Base-by-base conservation (phyloP, 2,113 vertebrate genomes). In the Sceloporus undulatus region DNA sequence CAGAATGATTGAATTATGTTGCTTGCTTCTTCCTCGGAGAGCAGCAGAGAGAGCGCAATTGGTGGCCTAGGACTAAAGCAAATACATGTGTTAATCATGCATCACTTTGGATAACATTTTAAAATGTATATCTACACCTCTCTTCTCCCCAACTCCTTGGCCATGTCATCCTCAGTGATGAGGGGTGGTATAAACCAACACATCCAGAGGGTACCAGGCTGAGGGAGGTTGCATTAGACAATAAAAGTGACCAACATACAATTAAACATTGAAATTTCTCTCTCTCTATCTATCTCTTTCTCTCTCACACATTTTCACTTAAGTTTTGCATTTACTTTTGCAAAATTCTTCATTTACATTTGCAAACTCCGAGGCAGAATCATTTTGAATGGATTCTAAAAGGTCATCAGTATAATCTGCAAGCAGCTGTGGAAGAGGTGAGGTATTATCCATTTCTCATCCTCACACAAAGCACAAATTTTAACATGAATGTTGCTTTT, bases 1-100 rank as follows among this genome's bases (percentile, higher is more conserved):
- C 98, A 99, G 95, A 98, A 98, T 62, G 98, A 95, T 94, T 99
- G 98, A 87, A 99, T 98, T 81, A 96, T 74, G 59, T 96, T 68
- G 14, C 96, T 97, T 52, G 98, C 98, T 91, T 95, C 95, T 21
- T 97, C 95, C 80, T 98, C 97, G 3, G 96, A 97, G 18, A 99
- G 93, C 79, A 95, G 94, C 9, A 98, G 94, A 91, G 97, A 98
- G 0, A 88, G n/a, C 3, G 87, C 71, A 56, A 88, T 70, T 2
- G 87, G 87, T 25, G 95, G 97, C 81, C 98, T 95, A 34, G 98
- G 98, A 95, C 98, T 99, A 89, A 85, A 95, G 94, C 92, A 65
- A 85, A 90, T n/a, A 66, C 25, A 65, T 8, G 2, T 27, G 59
- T 77, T 82, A 71, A 65, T 7, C 38, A 5, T 6, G 16, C 34